Percentiles rank a stretch among this genome's conserved stretches.
Conservation (phyloP, 1,140 invertebrate genomes). For the Papilio dardanus region DNA sequence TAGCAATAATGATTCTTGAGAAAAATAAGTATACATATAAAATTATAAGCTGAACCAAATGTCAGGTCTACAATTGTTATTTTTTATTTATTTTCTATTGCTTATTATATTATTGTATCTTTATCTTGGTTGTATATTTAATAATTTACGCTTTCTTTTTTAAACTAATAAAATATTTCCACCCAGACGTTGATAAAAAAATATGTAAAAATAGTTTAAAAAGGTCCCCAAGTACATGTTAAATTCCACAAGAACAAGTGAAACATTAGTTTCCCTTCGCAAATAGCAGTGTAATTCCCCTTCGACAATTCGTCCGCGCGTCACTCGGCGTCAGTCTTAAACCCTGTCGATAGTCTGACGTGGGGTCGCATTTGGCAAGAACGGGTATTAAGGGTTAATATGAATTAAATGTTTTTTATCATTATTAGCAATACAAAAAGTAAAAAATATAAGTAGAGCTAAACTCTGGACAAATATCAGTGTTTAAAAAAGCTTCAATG, state of each 20-base stretch:
- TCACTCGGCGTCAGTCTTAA: constrained; percentile 10
- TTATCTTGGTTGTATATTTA: neutral
- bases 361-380: neutral
- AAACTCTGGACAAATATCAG: too few relatives aligned
- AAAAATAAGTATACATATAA: neutral
- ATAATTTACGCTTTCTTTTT: neutral
- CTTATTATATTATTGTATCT: too few relatives aligned
- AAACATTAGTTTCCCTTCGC: constrained; percentile 31
- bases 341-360: constrained; percentile 14
- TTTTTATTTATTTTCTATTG: neutral
- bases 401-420: neutral
- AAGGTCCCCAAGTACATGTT: constrained; percentile 1
- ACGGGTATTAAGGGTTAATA: neutral
- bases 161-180: neutral
- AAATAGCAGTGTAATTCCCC: constrained; percentile 16
- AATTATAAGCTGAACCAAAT: neutral
- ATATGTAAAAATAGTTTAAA: neutral
- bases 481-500: too few relatives aligned
- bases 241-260: constrained; percentile 10
- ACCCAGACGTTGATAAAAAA: neutral
- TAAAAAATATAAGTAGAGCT: too few relatives aligned
- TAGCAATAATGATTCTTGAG: neutral
- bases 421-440: neutral
- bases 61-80: neutral
- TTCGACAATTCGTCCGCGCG: constrained; percentile 1